Evolutionary conservation across 2,797 vertebrate species (phyloP).

Genomic region (Cyprinella venusta): DNA sequence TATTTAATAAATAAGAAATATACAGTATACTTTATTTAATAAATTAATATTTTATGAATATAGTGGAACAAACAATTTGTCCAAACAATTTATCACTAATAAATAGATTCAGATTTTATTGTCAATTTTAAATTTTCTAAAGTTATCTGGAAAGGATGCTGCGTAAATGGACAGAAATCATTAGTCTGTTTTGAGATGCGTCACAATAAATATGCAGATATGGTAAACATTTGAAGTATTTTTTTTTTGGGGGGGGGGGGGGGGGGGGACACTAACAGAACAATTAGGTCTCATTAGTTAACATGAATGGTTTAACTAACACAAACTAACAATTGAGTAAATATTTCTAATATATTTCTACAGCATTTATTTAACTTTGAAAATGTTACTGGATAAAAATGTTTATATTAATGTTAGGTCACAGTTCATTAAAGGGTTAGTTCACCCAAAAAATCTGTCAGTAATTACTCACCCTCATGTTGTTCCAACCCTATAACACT

Average conservation of each 20-base stretch:
- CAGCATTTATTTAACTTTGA: neutral
- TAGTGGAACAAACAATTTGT: neutral
- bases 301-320: neutral
- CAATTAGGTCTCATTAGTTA: neutral
- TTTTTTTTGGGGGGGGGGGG: too few relatives aligned
- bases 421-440: neutral
- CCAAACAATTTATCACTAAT: neutral
- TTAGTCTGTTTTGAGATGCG: neutral
- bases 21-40: neutral
- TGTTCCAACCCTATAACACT: too few relatives aligned
- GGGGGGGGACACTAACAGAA: neutral
- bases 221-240: neutral
- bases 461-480: too few relatives aligned
- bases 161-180: neutral
- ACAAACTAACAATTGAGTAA: neutral
- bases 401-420: neutral
- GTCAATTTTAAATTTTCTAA: neutral
- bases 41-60: neutral
- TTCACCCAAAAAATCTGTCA: too few relatives aligned
- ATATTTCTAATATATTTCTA: neutral
- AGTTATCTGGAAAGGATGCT: neutral
- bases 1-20: neutral
- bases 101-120: neutral
- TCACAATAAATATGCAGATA: neutral
- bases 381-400: neutral